Conservation (phyloP, 2,797 vertebrate species). For the Propithecus perrieri region DNA sequence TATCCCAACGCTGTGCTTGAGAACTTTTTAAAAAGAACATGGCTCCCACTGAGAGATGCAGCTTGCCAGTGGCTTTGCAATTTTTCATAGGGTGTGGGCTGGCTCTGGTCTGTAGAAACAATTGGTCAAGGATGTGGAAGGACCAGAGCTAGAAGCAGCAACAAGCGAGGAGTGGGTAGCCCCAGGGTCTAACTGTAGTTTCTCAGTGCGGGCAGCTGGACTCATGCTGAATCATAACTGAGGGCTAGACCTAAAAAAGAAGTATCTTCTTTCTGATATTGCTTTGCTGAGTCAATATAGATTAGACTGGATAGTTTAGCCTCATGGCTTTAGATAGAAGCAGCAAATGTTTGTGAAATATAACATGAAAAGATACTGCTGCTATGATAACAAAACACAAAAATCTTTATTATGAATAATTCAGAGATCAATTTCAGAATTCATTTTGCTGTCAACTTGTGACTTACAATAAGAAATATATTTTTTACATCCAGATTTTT, state of each 20-base stretch:
- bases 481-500: conserved; percentile 1
- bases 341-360: not conserved
- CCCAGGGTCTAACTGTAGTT: not conserved
- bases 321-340: not conserved
- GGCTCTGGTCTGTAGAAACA: not conserved
- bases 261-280: not conserved
- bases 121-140: not conserved
- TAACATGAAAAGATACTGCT: not conserved
- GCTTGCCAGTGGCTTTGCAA: not conserved
- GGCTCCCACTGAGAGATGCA: not conserved
- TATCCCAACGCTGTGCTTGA: not conserved
- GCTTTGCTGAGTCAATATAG: not conserved
- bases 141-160: not conserved
- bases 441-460: not conserved
- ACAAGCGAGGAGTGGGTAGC: accelerated
- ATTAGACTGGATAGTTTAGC: not conserved
- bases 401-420: not conserved
- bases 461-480: not conserved
- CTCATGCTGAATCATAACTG: no score
- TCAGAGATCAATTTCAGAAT: conserved; percentile 15
- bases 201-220: not conserved
- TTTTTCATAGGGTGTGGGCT: not conserved
- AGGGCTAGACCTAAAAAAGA: not conserved
- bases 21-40: not conserved
- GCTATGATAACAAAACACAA: not conserved